Evolutionary conservation across 2,888 invertebrate species (phyloP).

Genomic region (Silvanus unidentatus): DNA sequence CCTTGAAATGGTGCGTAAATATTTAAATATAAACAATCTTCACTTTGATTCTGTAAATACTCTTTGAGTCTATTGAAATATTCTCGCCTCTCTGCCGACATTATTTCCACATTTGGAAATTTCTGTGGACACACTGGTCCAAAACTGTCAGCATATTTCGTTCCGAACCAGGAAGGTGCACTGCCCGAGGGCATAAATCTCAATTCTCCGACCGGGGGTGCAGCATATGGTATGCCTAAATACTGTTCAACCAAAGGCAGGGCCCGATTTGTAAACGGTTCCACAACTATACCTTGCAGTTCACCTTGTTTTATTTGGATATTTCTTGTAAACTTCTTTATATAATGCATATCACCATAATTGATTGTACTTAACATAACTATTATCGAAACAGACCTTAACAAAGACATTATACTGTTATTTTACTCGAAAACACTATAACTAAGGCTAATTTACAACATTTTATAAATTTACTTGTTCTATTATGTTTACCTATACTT

Average conservation of each 20-base stretch:
- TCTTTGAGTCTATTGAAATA: constrained; percentile 68
- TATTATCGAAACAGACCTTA: constrained; percentile 26
- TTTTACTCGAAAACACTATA: not conserved
- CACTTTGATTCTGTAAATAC: constrained; percentile 64
- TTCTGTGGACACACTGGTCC: constrained; percentile 85
- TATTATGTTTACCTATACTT: no score
- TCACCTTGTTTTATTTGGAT: constrained; percentile 59
- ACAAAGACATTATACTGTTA: constrained; percentile 17
- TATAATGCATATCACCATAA: constrained; percentile 8
- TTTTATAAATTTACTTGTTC: no score
- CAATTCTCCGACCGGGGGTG: constrained; percentile 65
- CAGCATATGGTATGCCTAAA: constrained; percentile 76
- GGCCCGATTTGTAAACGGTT: constrained; percentile 57
- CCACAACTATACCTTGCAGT: constrained; percentile 61
- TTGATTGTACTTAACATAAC: constrained; percentile 17
- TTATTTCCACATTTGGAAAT: constrained; percentile 61
- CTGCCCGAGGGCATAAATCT: constrained; percentile 57
- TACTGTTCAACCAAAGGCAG: constrained; percentile 67
- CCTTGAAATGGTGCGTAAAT: constrained; percentile 84
- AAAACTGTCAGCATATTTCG: constrained; percentile 62
- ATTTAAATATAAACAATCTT: constrained; percentile 89
- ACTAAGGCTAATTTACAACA: no score
- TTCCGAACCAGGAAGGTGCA: constrained; percentile 73
- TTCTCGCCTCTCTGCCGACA: constrained; percentile 61
- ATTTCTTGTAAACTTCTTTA: constrained; percentile 24